Base-by-base conservation (phyloP, 2,888 invertebrate species). In the Cabera pusaria region DNA sequence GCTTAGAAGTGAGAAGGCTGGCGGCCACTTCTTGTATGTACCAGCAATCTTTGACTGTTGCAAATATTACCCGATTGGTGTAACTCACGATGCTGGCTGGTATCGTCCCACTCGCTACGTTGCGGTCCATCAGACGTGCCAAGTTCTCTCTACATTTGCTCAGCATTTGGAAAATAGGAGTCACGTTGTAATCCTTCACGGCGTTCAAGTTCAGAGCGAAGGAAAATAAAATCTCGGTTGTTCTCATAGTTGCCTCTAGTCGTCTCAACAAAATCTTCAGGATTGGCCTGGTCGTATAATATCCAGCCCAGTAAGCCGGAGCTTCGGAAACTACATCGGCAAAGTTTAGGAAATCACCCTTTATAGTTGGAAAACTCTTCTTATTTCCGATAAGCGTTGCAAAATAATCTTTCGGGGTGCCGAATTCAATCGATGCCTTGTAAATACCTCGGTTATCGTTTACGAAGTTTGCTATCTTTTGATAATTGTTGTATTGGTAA, bases 241-340 rank as follows among this genome's bases (percentile, higher is more conserved):
- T 91, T 16, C 97, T 89, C 10, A 97, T 81, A 58, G 93, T 94
- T 28, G 93, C 91, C 65, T 97, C 96, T 20, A 97, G 85, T 54
- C 97, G 95, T 2, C 95, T 88, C 72, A 97, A 92, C 54, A 97
- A 79, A 24, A 95, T 92, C 82, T 96, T 97, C 82, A 94, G 93
- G 57, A 93, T 93, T 0, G 96, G 96, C 18, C 96, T 90, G 0
- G 98, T 97, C 1, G 97, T 96, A 73, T 93, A 99, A 76, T 95
- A 98, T 0, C 98, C 98, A 1, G 96, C 96, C 98, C 98, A 99
- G 75, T 98, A 98, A 0, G 97, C 97, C 0, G 97, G 96, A 9
- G 92, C 87, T 0, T 96, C 96, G 3, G 94, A 93, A 63, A 92
- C 93, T 40, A 97, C 94, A 71, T 98, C 98, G 0, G 97, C 96